Base-by-base conservation (phyloP, 2,113 vertebrate genomes). In the Clarias batrachus region DNA sequence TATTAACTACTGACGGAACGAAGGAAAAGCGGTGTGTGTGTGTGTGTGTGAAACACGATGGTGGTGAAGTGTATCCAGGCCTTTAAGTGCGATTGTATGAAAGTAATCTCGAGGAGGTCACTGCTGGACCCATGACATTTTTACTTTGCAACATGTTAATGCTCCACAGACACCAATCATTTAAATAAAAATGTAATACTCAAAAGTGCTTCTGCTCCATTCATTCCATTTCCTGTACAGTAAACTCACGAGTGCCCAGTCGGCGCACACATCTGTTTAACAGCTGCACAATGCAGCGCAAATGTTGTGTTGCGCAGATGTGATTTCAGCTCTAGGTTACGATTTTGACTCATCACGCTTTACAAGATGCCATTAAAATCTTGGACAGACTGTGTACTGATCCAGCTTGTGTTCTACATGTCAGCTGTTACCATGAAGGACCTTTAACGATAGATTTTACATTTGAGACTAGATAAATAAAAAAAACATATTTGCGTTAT, bases 181-280 rank as follows among this genome's bases (percentile, higher is more conserved):
- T 90, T 85, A 90, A 92, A 91, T 91, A 92, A 92, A 86, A 90
- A 90, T 87, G 41, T 89, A 89, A 92, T 91, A 89, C 81, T 89
- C 87, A 65, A 89, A 48, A 89, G 73, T 83, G 87, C 83, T 87
- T 89, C 79, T 89, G 83, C 23, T 87, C 83, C 68, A 65, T 90
- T 83, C 77, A 62, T 86, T 82, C 63, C 5, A 4, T 30, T 66
- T 5, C n/a, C 4, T 65, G 1, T 30, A 33, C 66, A 2, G 27
- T 70, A 2, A 41, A 33, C 8, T 70, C 66, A 30, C 14, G 5
- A 30, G 3, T 27, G 65, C 62, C 12, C 62, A n/a, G 8, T 25
- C 62, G n/a, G 23, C 10, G 57, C 57, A 59, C 59, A 48, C 41
- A 48, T 48, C 41, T 48, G 41, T 7, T 48, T 48, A 16, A 60